These are phyloP conservation scores for Monochamus alternatus DNA, from an alignment of 2,888 invertebrate species.

Conservation along the genomic window DNA sequence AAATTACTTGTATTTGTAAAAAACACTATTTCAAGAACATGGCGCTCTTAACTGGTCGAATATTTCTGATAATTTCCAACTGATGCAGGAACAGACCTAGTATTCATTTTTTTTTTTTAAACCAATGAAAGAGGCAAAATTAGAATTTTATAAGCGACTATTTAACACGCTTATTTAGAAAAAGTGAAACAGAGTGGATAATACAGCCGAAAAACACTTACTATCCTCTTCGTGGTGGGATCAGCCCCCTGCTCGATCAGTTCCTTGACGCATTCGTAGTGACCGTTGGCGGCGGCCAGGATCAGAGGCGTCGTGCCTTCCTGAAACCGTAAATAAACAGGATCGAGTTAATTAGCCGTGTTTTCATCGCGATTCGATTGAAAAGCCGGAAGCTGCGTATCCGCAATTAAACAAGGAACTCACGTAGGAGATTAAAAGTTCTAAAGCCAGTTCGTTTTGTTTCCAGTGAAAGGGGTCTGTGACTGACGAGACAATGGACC, in stretches of 20 bases:
- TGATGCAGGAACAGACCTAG: too few species aligned
- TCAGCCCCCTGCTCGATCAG: conserved; percentile 93
- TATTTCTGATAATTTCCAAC: too few species aligned
- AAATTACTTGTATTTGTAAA: too few species aligned
- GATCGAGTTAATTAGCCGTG: conserved; percentile 22
- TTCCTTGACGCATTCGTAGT: conserved; percentile 89
- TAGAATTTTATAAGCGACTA: too few species aligned
- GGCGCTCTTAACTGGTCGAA: too few species aligned
- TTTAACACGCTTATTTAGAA: too few species aligned
- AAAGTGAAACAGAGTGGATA: too few species aligned
- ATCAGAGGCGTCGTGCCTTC: conserved; percentile 96
- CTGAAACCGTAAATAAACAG: conserved; percentile 71
- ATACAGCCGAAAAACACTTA: conserved; percentile 66
- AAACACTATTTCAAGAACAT: too few species aligned
- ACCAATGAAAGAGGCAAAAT: too few species aligned
- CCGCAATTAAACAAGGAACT: conserved; percentile 28
- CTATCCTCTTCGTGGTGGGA: conserved; percentile 86
- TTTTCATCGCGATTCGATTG: background rate
- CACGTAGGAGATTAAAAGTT: background rate
- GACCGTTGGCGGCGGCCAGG: conserved; percentile 92
- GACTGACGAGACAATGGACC: background rate
- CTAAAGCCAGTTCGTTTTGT: background rate
- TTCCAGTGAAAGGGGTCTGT: background rate
- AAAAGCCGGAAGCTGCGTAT: conserved; percentile 38
- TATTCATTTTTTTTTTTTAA: too few species aligned